Base-by-base conservation (phyloP, 2,888 invertebrate species). In the Meganola albula region DNA sequence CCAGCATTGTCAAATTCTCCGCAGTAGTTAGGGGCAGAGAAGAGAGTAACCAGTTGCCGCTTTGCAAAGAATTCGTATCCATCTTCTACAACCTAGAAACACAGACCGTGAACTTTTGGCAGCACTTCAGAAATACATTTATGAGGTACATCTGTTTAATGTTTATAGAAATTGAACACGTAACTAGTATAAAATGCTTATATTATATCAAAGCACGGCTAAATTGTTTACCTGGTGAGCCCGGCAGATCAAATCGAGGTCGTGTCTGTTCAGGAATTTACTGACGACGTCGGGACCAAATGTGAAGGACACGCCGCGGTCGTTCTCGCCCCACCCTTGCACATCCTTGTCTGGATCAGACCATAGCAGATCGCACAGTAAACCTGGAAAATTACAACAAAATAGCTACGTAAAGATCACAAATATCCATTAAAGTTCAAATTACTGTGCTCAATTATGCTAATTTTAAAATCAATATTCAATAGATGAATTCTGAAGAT, bases 31-130 rank as follows among this genome's bases (percentile, higher is more conserved):
- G 98, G 98, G 24, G 98, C 98, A n/a, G 98, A 99, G 84, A 99
- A 99, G 33, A 99, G 84, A 1, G 99, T 99, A 32, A 99, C 99
- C 65, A 99, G 89, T 74, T 99, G 98, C 43, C 99, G 90, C 75
- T 99, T 99, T 9, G 99, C 98, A 82, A 99, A 99, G 84, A 99
- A 99, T 73, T 99, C 99, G 73, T 99, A 99, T 1, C 99, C 99
- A 83, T 99, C 99, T 83, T 99, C 99, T 27, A 99, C 99, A 24
- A 96, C 96, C 91, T 93, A 67, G 8, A 49, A 55, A 48, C n/a
- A 10, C 3, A 6, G 10, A 23, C 10, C 10, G 10, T 23, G 13
- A 3, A 18, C 10, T 9, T 24, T 21, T 29, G 28, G 33, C 13
- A 23, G 29, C 20, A 21, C 20, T 25, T 34, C 25, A 29, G 14